Conservation (phyloP, 2,113 vertebrate species). For the Seriola aureovittata region DNA sequence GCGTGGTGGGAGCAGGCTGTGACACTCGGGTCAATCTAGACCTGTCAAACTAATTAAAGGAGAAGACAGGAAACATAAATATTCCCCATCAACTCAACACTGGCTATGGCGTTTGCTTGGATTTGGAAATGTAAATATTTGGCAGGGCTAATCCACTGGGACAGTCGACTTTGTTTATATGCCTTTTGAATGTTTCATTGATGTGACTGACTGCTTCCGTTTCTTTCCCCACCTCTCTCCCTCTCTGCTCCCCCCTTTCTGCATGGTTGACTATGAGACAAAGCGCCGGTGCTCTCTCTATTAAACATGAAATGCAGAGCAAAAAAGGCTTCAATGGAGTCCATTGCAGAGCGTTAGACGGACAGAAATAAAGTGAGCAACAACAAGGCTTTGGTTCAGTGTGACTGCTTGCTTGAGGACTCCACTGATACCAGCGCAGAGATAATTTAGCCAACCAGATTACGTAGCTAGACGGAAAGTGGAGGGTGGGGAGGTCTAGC, state of each 20-base stretch:
- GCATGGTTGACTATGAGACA: conserved; percentile 67
- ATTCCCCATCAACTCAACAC: conserved; percentile 58
- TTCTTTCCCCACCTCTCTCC: not conserved
- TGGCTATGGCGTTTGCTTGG: conserved; percentile 43
- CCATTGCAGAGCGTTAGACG: conserved; percentile 26
- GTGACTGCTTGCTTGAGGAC: conserved; percentile 64
- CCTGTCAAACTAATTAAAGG: conserved; percentile 70
- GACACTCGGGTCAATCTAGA: conserved; percentile 48
- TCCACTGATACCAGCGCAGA: conserved; percentile 55
- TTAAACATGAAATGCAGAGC: conserved; percentile 69
- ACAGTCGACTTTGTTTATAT: conserved; percentile 73
- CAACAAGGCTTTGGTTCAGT: conserved; percentile 57
- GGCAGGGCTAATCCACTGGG: conserved; percentile 62
- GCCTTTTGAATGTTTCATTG: conserved; percentile 76
- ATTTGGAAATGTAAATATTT: conserved; percentile 74
- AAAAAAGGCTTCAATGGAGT: conserved; percentile 47
- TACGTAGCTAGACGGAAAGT: conserved; percentile 30
- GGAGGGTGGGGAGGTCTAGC: conserved; percentile 13
- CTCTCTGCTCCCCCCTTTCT: conserved; percentile 3
- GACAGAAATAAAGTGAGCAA: conserved; percentile 46
- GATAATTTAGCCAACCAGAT: conserved; percentile 69
- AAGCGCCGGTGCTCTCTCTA: conserved; percentile 64
- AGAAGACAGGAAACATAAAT: conserved; percentile 70
- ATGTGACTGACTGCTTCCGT: conserved; percentile 70
- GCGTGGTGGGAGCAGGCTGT: conserved; percentile 35